Evolutionary conservation across 2,113 vertebrate genomes (phyloP).

Genomic region (Eulemur macaco): DNA sequence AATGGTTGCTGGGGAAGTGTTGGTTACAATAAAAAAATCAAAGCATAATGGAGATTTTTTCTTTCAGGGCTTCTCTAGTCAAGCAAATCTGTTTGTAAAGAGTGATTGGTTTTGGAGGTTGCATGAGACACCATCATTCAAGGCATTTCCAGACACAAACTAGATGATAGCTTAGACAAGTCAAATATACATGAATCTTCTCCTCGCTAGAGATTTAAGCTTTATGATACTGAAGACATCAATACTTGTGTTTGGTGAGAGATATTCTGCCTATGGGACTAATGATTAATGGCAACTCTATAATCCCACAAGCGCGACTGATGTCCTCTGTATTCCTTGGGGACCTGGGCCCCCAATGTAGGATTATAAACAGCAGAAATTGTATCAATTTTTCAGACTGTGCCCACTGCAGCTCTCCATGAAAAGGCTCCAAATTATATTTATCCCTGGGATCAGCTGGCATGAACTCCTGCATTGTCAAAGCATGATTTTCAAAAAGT

Average conservation of each 20-base stretch:
- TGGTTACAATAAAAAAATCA: not conserved
- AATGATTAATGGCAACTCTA: constrained; percentile 49
- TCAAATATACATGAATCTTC: constrained; percentile 42
- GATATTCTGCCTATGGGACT: constrained; percentile 6
- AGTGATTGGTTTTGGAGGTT: constrained; percentile 42
- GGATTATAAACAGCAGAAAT: constrained; percentile 44
- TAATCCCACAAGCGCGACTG: constrained; percentile 47
- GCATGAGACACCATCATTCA: constrained; percentile 32
- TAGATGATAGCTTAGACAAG: constrained; percentile 53
- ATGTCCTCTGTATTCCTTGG: constrained; percentile 12
- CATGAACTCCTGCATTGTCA: not conserved
- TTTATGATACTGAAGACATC: constrained; percentile 48
- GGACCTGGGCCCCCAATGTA: not conserved
- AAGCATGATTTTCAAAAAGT: constrained; percentile 57
- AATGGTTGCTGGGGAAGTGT: not conserved
- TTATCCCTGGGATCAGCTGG: constrained; percentile 45
- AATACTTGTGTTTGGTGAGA: constrained; percentile 46
- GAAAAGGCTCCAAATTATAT: constrained; percentile 58
- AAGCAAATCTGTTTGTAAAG: constrained; percentile 49
- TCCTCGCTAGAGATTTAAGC: constrained; percentile 39
- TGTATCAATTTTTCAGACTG: not conserved
- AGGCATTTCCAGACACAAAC: constrained; percentile 51
- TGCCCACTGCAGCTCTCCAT: not conserved
- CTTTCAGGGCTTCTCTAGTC: not conserved
- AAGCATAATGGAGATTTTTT: not conserved